phyloP scores from a whole-genome alignment of 2,797 vertebrate species.

The Clarias platycephalus region DNA sequence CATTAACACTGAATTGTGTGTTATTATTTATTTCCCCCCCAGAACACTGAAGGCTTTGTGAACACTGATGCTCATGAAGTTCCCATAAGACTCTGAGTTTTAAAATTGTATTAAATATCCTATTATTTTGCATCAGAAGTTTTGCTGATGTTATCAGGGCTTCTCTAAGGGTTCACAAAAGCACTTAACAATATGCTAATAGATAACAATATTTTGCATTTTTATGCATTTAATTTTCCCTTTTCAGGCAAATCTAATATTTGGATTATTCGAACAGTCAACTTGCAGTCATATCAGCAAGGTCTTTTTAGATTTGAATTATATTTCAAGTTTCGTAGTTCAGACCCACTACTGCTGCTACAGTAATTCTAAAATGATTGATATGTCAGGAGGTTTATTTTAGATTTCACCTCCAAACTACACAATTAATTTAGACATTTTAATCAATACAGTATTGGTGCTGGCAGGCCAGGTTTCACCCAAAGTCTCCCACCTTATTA shows the following conservation, averaged over 20 bases:
- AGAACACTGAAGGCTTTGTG: neutral
- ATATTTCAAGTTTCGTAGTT: neutral
- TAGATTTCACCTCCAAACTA: neutral
- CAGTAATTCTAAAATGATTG: neutral
- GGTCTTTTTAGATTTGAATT: constrained; percentile 10
- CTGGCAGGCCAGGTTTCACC: neutral
- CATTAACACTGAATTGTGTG: neutral
- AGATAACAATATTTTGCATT: constrained; percentile 17
- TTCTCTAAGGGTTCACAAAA: constrained; percentile 16
- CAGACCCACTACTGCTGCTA: neutral
- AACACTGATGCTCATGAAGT: constrained; percentile 3
- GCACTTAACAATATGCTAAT: constrained; percentile 10
- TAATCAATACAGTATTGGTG: neutral
- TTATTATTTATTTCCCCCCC: too few relatives aligned
- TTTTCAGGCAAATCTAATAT: constrained; percentile 11
- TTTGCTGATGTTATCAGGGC: constrained; percentile 25
- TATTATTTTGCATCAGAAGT: constrained; percentile 15
- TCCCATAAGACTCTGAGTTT: neutral
- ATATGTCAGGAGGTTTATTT: neutral
- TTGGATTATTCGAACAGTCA: constrained; percentile 20
- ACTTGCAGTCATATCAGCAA: constrained; percentile 7
- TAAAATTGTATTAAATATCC: constrained; percentile 23
- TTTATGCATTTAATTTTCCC: constrained; percentile 11
- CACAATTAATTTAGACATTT: neutral
- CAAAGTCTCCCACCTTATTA: neutral